Conservation (phyloP, 2,113 vertebrate genomes). For the Lichenostomus cassidix region DNA sequence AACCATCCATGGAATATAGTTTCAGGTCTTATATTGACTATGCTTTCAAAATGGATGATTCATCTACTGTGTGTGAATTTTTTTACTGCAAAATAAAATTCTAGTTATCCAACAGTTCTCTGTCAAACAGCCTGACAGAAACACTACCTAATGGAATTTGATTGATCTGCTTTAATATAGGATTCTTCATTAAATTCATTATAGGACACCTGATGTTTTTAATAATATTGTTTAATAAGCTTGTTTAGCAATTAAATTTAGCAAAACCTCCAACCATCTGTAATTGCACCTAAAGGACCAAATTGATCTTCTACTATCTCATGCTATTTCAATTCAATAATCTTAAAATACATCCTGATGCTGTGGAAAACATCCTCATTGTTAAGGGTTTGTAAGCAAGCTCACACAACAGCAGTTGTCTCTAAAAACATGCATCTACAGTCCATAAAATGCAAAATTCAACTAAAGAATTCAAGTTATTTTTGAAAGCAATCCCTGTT, state of each 20-base stretch:
- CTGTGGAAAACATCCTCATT: not conserved
- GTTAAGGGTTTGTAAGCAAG: not conserved
- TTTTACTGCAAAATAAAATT: not conserved
- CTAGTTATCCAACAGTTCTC: not conserved
- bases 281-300: not conserved
- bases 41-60: not conserved
- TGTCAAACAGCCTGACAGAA: not conserved
- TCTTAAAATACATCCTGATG: not conserved
- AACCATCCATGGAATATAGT: not conserved
- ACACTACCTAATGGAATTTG: not conserved
- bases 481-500: constrained; percentile 12
- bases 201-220: not conserved
- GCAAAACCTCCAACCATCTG: not conserved
- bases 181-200: not conserved
- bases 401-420: not conserved
- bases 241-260: not conserved
- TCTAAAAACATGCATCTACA: not conserved
- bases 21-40: not conserved
- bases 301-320: not conserved
- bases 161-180: not conserved
- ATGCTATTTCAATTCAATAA: not conserved
- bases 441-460: not conserved
- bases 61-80: not conserved
- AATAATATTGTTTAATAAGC: not conserved
- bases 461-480: not conserved